phyloP scores from a whole-genome alignment of 2,888 invertebrate genomes.

The Brassicogethes aeneus region DNA sequence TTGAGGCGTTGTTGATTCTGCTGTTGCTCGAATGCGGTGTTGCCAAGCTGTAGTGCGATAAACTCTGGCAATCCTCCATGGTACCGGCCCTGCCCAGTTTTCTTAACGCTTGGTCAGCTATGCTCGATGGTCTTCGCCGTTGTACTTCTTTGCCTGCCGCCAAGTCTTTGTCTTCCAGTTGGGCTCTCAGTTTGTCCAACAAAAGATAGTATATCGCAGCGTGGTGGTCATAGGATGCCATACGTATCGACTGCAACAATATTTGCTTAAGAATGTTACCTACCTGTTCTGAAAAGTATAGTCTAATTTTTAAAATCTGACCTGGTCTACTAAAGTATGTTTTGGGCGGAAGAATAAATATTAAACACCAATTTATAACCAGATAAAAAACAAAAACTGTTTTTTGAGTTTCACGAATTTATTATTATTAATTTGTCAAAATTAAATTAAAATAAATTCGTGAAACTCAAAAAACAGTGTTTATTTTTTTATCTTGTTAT shows the following conservation, averaged over 20 bases:
- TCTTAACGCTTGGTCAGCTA: constrained; percentile 66
- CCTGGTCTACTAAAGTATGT: too few species aligned
- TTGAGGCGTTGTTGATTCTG: constrained; percentile 26
- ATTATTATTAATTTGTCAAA: too few species aligned
- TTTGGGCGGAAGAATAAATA: too few species aligned
- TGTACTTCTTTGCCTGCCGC: constrained; percentile 41
- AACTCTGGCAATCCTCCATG: constrained; percentile 43
- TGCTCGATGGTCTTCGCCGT: constrained; percentile 58
- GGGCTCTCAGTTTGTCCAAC: constrained; percentile 63
- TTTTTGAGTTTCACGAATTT: too few species aligned
- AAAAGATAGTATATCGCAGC: constrained; percentile 89
- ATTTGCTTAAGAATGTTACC: too few species aligned
- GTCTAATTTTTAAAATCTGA: too few species aligned
- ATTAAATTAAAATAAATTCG: too few species aligned
- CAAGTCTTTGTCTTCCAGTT: constrained; percentile 43
- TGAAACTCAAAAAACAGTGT: too few species aligned
- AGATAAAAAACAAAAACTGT: too few species aligned
- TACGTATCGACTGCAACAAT: constrained; percentile 55
- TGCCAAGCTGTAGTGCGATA: constrained; percentile 50
- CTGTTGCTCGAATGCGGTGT: constrained; percentile 38
- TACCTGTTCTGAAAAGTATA: too few species aligned
- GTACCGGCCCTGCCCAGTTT: constrained; percentile 56
- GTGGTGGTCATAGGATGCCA: constrained; percentile 89
- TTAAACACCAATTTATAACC: too few species aligned
- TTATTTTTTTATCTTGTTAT: too few species aligned